These are phyloP conservation scores for Brachionus asplanchnoidis DNA, from an alignment of 1,140 invertebrate genomes.

Conservation along the genomic window DNA sequence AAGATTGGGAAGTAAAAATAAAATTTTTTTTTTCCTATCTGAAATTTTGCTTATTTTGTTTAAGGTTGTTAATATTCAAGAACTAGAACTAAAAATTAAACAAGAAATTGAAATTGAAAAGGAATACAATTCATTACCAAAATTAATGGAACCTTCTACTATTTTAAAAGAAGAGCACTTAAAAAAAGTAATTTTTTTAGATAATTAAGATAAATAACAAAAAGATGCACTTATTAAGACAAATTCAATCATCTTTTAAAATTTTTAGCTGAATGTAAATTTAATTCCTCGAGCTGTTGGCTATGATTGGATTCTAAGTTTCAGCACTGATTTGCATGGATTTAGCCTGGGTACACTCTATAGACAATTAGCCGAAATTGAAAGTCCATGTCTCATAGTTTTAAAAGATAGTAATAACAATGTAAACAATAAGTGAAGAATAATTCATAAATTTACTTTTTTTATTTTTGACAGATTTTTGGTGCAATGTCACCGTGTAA, in stretches of 20 bases:
- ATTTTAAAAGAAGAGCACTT: slow-evolving; percentile 39
- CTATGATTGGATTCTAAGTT: slow-evolving; percentile 89
- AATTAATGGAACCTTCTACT: background rate
- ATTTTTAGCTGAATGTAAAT: slow-evolving; percentile 60
- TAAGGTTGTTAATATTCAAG: slow-evolving; percentile 24
- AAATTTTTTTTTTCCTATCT: background rate
- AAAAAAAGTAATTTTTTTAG: background rate
- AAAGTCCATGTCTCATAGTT: slow-evolving; percentile 82
- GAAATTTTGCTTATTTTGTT: background rate
- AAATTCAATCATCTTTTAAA: background rate
- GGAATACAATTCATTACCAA: slow-evolving; percentile 33
- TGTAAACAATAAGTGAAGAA: slow-evolving; percentile 57
- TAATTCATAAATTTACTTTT: background rate
- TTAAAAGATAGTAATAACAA: slow-evolving; percentile 88
- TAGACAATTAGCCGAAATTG: slow-evolving; percentile 80
- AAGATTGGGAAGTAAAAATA: slow-evolving; percentile 29
- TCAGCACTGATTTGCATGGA: slow-evolving; percentile 90
- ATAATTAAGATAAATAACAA: background rate
- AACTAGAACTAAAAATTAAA: slow-evolving; percentile 28
- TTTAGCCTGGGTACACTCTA: slow-evolving; percentile 95
- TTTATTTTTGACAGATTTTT: slow-evolving; percentile 71
- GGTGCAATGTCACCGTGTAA: slow-evolving; percentile 88
- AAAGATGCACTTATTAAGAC: background rate
- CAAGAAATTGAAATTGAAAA: slow-evolving; percentile 39
- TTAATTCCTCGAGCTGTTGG: slow-evolving; percentile 87